Conservation (phyloP, 2,888 invertebrate genomes). For the Halictus quadricinctus region DNA sequence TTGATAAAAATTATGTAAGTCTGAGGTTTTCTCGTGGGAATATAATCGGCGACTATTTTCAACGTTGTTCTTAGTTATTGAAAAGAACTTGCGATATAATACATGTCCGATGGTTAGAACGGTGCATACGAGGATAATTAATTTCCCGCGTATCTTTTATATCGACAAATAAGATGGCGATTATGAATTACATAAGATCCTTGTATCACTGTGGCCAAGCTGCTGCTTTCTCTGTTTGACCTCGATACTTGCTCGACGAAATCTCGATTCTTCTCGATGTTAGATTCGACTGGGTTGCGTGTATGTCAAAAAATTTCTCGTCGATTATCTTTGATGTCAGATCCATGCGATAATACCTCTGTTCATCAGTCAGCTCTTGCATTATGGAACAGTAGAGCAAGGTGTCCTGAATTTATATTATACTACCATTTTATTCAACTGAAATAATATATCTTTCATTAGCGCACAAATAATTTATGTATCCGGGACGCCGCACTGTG, state of each 20-base stretch:
- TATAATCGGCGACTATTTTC: neutral
- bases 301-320: slow-evolving; percentile 1
- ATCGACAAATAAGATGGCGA: slow-evolving; percentile 66
- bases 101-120: slow-evolving; percentile 2
- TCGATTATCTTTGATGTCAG: neutral
- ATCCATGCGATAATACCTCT: neutral
- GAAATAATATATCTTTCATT: neutral
- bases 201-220: slow-evolving; percentile 72
- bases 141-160: slow-evolving; percentile 57
- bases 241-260: slow-evolving; percentile 76
- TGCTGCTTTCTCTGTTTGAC: slow-evolving; percentile 80
- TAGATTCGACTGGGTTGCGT: slow-evolving; percentile 1
- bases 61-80: neutral
- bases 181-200: slow-evolving; percentile 78
- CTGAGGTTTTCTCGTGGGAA: neutral
- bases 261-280: slow-evolving; percentile 63
- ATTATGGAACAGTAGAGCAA: neutral
- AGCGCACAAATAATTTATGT: neutral
- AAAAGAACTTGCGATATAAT: neutral
- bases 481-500: neutral
- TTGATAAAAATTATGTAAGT: neutral
- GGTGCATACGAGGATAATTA: slow-evolving; percentile 36
- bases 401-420: neutral
- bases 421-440: neutral
- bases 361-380: neutral